A percentile compares a stretch with the other conserved stretches of the same genome.
phyloP scores from a whole-genome alignment of 2,888 invertebrate genomes.

The Unio delphinus region DNA sequence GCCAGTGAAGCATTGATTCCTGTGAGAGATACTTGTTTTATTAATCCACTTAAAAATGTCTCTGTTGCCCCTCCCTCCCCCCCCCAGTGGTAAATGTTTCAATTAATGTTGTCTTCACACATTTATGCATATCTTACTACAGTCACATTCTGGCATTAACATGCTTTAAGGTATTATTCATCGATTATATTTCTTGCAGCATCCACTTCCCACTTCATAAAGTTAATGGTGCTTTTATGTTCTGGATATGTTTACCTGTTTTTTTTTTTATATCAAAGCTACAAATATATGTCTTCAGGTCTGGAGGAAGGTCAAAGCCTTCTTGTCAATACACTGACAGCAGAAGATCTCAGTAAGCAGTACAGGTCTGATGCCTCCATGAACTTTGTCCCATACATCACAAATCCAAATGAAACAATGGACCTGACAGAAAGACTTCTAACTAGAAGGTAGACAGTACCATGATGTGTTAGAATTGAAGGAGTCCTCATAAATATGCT shows the following conservation, averaged over 20 bases:
- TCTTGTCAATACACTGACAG: conserved; percentile 26
- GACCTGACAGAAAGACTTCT: conserved; percentile 39
- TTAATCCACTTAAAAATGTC: too few species aligned
- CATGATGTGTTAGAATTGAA: not conserved
- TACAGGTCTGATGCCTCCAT: conserved; percentile 47
- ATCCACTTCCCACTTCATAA: too few species aligned
- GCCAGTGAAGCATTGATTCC: too few species aligned
- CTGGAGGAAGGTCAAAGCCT: conserved; percentile 39
- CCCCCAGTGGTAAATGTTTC: too few species aligned
- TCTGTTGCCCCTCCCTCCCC: too few species aligned
- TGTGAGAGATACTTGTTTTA: too few species aligned
- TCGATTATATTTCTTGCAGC: too few species aligned
- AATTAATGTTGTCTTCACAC: too few species aligned
- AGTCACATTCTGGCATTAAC: too few species aligned
- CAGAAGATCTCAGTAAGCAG: conserved; percentile 20
- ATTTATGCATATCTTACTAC: too few species aligned
- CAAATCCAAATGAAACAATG: conserved; percentile 34
- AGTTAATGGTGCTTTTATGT: too few species aligned
- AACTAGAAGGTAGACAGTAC: conserved; percentile 25
- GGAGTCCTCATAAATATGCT: not conserved
- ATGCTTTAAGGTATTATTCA: too few species aligned
- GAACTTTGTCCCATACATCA: conserved; percentile 45
- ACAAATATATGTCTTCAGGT: conserved; percentile 22
- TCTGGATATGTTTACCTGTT: not conserved
- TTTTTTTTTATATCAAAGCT: not conserved